Evolutionary conservation across 2,113 vertebrate genomes (phyloP).

Genomic region (Trematocara zebra): DNA sequence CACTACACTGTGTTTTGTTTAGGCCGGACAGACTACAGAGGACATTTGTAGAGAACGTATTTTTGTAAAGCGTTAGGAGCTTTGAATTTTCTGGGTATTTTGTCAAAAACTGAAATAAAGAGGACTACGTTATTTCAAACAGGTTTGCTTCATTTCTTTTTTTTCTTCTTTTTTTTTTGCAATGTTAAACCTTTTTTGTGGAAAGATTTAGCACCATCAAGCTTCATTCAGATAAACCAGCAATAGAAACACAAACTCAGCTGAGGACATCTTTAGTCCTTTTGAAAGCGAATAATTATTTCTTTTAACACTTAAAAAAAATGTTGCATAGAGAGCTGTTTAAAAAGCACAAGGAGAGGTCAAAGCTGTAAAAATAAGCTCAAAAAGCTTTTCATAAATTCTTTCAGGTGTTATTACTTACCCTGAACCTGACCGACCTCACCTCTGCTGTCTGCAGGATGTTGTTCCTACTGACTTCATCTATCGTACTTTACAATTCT

Average conservation of each 20-base stretch:
- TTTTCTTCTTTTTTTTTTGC: not conserved
- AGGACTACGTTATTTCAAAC: constrained; percentile 84
- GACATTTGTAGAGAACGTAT: constrained; percentile 97
- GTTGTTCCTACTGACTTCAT: not conserved
- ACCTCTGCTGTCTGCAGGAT: not conserved
- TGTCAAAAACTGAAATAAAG: constrained; percentile 98
- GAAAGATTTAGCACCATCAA: not conserved
- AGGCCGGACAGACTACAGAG: constrained; percentile 77
- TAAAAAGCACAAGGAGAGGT: not conserved
- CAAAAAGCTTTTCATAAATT: not conserved
- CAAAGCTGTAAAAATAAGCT: not conserved
- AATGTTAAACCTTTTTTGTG: not conserved
- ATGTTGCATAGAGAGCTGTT: not conserved
- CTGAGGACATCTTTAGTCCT: not conserved
- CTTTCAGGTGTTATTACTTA: not conserved
- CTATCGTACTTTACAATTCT: not conserved
- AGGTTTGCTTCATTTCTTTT: not conserved
- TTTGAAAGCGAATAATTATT: not conserved
- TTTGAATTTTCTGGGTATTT: constrained; percentile 99
- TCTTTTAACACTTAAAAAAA: not conserved
- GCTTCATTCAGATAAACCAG: not conserved
- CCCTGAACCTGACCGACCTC: not conserved
- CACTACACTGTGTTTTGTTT: constrained; percentile 82
- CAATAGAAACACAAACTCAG: not conserved
- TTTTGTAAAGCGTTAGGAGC: constrained; percentile 96